A percentile compares a stretch with the other conserved stretches of the same genome.
These are phyloP conservation scores for Petrocephalus zakoni DNA, from an alignment of 2,113 vertebrate species.

Conservation along the genomic window DNA sequence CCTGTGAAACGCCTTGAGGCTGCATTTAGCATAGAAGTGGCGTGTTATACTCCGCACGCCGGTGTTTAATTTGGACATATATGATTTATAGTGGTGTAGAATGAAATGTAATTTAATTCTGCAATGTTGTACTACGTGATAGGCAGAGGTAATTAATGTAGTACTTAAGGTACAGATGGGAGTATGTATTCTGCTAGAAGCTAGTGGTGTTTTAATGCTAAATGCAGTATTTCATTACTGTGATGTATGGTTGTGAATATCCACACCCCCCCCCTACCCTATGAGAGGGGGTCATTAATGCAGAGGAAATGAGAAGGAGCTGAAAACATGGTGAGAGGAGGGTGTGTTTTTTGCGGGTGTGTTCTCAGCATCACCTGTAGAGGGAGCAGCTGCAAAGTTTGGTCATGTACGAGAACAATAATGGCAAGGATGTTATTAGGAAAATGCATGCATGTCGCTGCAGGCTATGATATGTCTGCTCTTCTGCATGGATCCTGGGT, in stretches of 20 bases:
- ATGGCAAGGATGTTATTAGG: background rate
- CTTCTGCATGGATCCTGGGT: background rate
- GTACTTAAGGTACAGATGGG: background rate
- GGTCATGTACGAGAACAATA: background rate
- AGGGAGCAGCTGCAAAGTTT: background rate
- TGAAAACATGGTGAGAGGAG: background rate
- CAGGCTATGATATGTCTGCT: background rate
- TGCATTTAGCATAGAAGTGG: background rate
- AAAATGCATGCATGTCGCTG: background rate
- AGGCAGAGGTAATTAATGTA: background rate
- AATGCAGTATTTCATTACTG: background rate
- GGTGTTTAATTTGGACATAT: background rate
- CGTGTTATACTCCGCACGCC: background rate
- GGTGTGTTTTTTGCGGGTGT: background rate
- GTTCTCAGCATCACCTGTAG: background rate
- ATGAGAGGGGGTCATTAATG: background rate
- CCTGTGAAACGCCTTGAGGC: background rate
- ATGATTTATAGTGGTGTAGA: background rate
- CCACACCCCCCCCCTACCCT: background rate
- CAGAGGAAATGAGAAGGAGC: background rate
- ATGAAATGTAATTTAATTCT: slow-evolving; percentile 9
- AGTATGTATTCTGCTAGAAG: background rate
- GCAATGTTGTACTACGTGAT: background rate
- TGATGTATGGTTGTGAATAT: background rate
- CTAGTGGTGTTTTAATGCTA: background rate